Conservation (phyloP, 2,113 vertebrate genomes). For the Rhynchomys soricoides region DNA sequence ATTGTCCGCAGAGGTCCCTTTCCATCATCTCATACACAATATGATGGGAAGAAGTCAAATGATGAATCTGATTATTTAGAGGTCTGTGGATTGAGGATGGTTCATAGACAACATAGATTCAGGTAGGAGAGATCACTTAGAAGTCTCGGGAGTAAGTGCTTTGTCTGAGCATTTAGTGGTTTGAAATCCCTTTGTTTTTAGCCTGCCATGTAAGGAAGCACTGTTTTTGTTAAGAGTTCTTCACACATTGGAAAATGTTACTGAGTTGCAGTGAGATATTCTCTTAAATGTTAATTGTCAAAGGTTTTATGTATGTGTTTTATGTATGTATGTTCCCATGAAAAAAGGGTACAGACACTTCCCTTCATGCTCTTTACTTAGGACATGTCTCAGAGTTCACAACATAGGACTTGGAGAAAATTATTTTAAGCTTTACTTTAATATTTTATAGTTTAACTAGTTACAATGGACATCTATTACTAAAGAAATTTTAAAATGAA, state of each 20-base stretch:
- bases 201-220: slow-evolving; percentile 7
- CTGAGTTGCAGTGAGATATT: slow-evolving; percentile 34
- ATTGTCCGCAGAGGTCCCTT: neutral
- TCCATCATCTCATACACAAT: neutral
- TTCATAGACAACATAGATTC: slow-evolving; percentile 30
- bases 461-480: neutral
- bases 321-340: neutral
- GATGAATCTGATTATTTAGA: slow-evolving; percentile 40
- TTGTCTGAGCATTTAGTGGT: slow-evolving; percentile 35
- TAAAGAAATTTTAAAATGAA: slow-evolving; percentile 15
- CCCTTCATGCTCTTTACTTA: neutral
- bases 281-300: slow-evolving; percentile 43
- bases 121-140: slow-evolving; percentile 54
- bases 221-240: slow-evolving; percentile 34
- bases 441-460: neutral
- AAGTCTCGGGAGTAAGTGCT: slow-evolving; percentile 33
- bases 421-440: neutral
- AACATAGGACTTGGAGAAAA: neutral
- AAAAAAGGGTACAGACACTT: neutral
- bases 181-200: slow-evolving; percentile 64
- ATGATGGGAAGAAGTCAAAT: slow-evolving; percentile 25
- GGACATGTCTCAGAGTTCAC: neutral
- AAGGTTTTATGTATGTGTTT: slow-evolving; percentile 31
- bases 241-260: slow-evolving; percentile 50
- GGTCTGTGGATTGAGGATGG: neutral